phyloP scores from a whole-genome alignment of 2,888 invertebrate genomes.

The Brachylomia viminalis region DNA sequence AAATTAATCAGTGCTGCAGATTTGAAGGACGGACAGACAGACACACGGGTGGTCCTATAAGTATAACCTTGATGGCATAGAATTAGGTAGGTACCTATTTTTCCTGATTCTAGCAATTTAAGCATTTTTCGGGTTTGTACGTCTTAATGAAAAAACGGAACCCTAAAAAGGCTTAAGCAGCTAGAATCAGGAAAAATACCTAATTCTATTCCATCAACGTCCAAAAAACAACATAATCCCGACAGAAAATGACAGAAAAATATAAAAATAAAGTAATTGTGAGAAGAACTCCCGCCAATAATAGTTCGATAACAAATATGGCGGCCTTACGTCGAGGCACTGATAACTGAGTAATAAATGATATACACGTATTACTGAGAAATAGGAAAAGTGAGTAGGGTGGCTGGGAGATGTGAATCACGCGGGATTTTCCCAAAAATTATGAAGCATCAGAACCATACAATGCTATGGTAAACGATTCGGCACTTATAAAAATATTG shows the following conservation, averaged over 20 bases:
- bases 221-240: slow-evolving; percentile 14
- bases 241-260: slow-evolving; percentile 14
- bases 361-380: slow-evolving; percentile 74
- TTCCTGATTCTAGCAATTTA: no score
- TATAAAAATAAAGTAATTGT: slow-evolving; percentile 55
- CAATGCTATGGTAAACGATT: no score
- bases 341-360: slow-evolving; percentile 84
- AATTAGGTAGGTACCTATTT: no score
- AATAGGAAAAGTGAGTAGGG: slow-evolving; percentile 69
- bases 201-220: not conserved
- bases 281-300: slow-evolving; percentile 64
- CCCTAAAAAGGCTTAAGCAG: no score
- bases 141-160: no score
- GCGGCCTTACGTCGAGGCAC: slow-evolving; percentile 68
- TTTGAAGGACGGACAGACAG: no score
- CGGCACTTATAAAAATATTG: no score
- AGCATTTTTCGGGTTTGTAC: no score
- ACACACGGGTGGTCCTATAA: no score
- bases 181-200: not conserved
- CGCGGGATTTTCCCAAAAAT: not conserved
- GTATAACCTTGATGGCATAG: no score
- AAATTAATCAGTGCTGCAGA: no score
- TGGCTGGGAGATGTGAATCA: slow-evolving; percentile 44
- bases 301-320: slow-evolving; percentile 74
- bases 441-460: no score